Evolutionary conservation across 2,113 vertebrate species (phyloP).

Genomic region (Typhlomys cinereus): DNA sequence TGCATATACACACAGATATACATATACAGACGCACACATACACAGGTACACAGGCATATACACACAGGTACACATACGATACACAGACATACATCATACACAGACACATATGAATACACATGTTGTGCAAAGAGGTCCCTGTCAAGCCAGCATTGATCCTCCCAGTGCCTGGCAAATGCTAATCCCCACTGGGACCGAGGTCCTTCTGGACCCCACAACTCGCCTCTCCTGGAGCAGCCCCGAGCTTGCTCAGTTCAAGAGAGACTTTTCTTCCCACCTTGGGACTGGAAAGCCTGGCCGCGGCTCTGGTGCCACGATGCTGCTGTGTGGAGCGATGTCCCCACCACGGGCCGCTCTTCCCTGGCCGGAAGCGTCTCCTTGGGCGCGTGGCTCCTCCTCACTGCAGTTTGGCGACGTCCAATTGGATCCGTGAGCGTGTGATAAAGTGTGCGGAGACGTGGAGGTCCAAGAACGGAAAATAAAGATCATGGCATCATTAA

Average conservation of each 20-base stretch:
- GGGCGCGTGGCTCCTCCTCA: slow-evolving; percentile 67
- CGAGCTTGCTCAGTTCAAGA: slow-evolving; percentile 17
- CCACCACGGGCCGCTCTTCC: slow-evolving; percentile 34
- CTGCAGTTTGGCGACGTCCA: slow-evolving; percentile 70
- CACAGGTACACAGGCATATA: too few species aligned
- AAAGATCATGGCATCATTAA: slow-evolving; percentile 82
- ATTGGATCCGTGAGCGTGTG: slow-evolving; percentile 70
- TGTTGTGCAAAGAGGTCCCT: neutral
- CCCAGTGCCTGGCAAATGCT: neutral
- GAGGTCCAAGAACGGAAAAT: slow-evolving; percentile 79
- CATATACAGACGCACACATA: too few species aligned
- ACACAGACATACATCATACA: too few species aligned
- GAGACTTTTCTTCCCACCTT: neutral
- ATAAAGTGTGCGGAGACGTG: slow-evolving; percentile 69
- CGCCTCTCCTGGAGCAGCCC: neutral
- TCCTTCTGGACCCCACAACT: neutral
- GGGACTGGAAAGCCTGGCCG: slow-evolving; percentile 67
- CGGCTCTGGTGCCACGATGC: neutral
- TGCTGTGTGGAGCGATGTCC: slow-evolving; percentile 48
- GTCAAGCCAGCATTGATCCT: neutral
- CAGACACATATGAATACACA: too few species aligned
- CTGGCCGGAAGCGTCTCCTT: slow-evolving; percentile 54
- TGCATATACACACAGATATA: too few species aligned
- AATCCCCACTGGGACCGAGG: neutral
- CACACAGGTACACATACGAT: too few species aligned